phyloP scores from a whole-genome alignment of 92 coral and sea anemone species.

The Chrysogorgia sp. region DNA sequence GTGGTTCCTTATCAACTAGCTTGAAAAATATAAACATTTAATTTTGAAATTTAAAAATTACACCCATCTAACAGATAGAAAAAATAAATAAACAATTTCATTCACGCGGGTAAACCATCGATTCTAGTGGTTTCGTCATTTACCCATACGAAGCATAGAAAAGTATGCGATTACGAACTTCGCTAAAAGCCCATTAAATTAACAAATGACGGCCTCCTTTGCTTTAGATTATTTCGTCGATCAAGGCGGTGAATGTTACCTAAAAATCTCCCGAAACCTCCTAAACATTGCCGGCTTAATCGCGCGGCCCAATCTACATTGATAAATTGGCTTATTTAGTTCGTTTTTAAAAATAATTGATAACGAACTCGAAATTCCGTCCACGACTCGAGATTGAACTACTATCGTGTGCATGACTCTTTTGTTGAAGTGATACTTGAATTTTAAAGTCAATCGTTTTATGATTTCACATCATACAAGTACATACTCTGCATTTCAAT shows the following conservation, averaged over 20 bases:
- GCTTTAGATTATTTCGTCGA: constrained; percentile 1
- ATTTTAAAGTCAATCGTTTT: too few relatives aligned
- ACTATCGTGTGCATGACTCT: too few relatives aligned
- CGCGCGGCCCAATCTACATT: neutral
- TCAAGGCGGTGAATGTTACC: constrained; percentile 21
- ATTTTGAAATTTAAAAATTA: neutral
- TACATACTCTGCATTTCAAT: too few relatives aligned
- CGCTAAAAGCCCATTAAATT: constrained; percentile 11
- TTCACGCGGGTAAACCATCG: constrained; percentile 9
- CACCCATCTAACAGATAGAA: neutral
- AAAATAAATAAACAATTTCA: constrained; percentile 10
- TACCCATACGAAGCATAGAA: neutral
- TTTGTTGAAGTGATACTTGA: too few relatives aligned
- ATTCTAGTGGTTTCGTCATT: constrained; percentile 2
- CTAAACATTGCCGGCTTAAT: neutral
- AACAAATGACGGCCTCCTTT: constrained; percentile 22
- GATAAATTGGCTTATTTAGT: constrained; percentile 5
- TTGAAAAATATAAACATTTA: neutral
- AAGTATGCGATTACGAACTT: constrained; percentile 19
- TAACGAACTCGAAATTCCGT: neutral
- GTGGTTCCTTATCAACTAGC: too few relatives aligned
- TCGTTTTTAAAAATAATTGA: neutral
- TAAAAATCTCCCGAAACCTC: neutral
- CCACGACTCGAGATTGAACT: too few relatives aligned
- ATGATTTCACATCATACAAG: too few relatives aligned